A percentile compares a stretch with the other conserved stretches of the same genome.
phyloP scores from a whole-genome alignment of 1,140 invertebrate species.

The Nasonia giraulti region DNA sequence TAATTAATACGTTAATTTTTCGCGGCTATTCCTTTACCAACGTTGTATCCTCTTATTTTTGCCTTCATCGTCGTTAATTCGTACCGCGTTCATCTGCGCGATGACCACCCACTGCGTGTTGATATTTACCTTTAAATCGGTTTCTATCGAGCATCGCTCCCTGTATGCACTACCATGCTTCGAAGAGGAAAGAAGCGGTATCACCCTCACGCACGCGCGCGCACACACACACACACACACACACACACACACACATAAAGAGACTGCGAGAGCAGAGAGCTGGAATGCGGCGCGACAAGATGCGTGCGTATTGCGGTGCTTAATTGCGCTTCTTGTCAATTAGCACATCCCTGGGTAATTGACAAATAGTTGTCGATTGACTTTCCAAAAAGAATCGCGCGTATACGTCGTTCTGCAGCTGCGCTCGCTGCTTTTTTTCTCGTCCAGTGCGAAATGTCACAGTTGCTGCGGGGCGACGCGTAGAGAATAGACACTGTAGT shows the following conservation, averaged over 20 bases:
- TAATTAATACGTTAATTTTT: conserved; percentile 2
- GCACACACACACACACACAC: too few species aligned
- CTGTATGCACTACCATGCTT: too few species aligned
- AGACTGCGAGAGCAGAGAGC: not conserved
- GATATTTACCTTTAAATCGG: too few species aligned
- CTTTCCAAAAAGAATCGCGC: conserved; percentile 14
- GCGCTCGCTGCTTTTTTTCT: not conserved
- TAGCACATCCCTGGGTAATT: too few species aligned
- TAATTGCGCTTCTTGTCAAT: too few species aligned
- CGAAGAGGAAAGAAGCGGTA: not conserved
- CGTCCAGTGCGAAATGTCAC: not conserved
- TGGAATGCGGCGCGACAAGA: conserved; percentile 41
- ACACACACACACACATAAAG: too few species aligned
- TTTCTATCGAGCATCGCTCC: not conserved
- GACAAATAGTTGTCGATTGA: conserved; percentile 45
- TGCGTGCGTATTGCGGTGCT: not conserved
- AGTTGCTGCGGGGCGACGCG: not conserved
- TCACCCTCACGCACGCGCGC: too few species aligned
- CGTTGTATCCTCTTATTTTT: not conserved
- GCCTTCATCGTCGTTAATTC: too few species aligned
- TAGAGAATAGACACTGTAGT: not conserved
- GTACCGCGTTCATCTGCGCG: not conserved
- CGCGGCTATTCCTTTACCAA: not conserved
- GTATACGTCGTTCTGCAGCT: not conserved
- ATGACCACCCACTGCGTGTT: not conserved